Base-by-base conservation (phyloP, 2,888 invertebrate species). In the Helleia helle region DNA sequence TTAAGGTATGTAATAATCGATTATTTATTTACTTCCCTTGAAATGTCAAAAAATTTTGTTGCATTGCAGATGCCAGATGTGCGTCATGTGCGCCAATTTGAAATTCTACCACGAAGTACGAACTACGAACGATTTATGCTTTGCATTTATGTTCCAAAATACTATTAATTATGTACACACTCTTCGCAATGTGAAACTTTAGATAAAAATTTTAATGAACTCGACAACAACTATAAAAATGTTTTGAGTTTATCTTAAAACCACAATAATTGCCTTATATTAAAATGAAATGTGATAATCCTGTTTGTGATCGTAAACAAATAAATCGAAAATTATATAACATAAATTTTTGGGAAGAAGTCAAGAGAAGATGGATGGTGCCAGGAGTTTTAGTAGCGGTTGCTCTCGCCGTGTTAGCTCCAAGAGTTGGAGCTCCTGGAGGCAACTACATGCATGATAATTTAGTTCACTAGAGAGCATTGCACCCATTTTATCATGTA, bases 381-480 rank as follows among this genome's bases (percentile, higher is more conserved):
- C 47, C 56, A 4, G 80, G 77, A 1, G 77, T 80, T 8, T 56
- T 80, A 8, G 41, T 45, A 1, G 62, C 66, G 1, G 62, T 75
- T 36, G 52, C 64, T 28, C 47, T 67, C 25, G 79, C 80, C 1
- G 77, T 75, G 40, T 44, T 80, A 38, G 55, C 65, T 41, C 77
- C 79, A 30, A 57, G 52, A 4, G 47, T 69, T 34, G 81, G 81
- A 46, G 74, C 75, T 45, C 62, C 66, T 39, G 77, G 77, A 83
- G 81, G 80, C 80, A 81, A 80, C 65, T 65, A 71, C 62, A 42
- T 53, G 62, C 55, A 56, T 56, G 74, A 69, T 72, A 71, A 72
- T 55, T 67, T 62, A 58, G 54, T 59, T 54, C 64, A 68, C 51
- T 74, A 74, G 73, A 74, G 65, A 46, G 66, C 74, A 71, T 73